Percentiles rank a stretch among this genome's conserved stretches.
Conservation (phyloP, 2,113 vertebrate genomes). For the Scolopax mira region DNA sequence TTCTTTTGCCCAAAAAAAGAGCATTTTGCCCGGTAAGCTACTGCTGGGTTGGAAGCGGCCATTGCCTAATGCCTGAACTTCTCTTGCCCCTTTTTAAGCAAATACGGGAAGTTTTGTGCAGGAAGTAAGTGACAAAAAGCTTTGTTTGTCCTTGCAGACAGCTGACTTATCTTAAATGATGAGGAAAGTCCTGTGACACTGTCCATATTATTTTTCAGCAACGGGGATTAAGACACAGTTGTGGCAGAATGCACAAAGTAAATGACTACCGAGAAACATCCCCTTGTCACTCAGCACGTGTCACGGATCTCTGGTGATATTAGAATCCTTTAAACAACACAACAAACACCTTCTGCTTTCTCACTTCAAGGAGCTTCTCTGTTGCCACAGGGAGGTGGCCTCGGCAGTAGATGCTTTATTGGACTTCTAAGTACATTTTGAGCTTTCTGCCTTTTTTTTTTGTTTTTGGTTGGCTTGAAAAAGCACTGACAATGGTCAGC, state of each 20-base stretch:
- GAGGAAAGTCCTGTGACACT: background rate
- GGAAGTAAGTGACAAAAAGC: background rate
- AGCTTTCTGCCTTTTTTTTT: background rate
- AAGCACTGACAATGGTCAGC: background rate
- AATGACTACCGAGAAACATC: background rate
- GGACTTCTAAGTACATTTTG: background rate
- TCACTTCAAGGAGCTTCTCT: background rate
- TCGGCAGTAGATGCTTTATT: background rate
- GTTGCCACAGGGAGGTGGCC: background rate
- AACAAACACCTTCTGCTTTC: background rate
- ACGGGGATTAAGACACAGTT: background rate
- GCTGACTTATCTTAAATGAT: background rate
- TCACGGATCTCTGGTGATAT: background rate
- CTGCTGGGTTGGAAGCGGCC: background rate
- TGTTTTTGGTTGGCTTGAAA: background rate
- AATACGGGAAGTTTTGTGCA: background rate
- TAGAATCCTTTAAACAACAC: background rate
- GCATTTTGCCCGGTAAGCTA: background rate
- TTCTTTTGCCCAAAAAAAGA: background rate
- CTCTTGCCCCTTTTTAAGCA: background rate
- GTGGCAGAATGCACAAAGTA: background rate
- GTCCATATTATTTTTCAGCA: background rate
- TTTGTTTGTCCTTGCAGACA: conserved; percentile 8
- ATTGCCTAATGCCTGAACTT: background rate
- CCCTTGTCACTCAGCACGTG: background rate